Percentiles rank a stretch among this genome's conserved stretches.
Conservation (phyloP, 2,888 invertebrate species). For the Molanna angustata region DNA sequence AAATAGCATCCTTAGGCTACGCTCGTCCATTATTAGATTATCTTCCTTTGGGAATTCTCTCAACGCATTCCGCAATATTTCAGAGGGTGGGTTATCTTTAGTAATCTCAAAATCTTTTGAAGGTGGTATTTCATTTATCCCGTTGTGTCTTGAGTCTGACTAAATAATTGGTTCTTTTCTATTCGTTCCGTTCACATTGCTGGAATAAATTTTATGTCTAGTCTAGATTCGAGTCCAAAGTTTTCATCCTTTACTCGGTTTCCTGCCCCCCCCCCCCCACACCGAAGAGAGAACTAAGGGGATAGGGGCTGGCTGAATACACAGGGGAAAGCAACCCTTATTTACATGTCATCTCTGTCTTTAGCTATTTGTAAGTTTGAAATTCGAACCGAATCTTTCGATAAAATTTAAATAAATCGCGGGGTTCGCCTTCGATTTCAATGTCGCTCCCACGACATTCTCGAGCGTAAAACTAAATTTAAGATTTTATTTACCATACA, state of each 20-base stretch:
- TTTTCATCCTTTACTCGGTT: slow-evolving; percentile 5
- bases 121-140: no score
- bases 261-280: not conserved
- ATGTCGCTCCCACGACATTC: no score
- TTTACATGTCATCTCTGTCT: slow-evolving; percentile 22
- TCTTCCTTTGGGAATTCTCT: not conserved
- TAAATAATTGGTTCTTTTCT: not conserved
- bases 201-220: not conserved
- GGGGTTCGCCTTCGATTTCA: no score
- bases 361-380: no score
- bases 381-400: no score
- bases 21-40: not conserved
- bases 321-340: slow-evolving; percentile 7
- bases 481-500: no score
- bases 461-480: no score
- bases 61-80: not conserved
- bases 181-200: not conserved
- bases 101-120: no score
- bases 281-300: slow-evolving; percentile 4
- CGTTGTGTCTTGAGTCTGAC: no score
- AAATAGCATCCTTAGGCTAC: not conserved
- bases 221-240: not conserved
- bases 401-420: no score
- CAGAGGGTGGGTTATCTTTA: not conserved
- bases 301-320: no score